phyloP scores from a whole-genome alignment of 2,113 vertebrate species.

The Benitochromis conjunctus region DNA sequence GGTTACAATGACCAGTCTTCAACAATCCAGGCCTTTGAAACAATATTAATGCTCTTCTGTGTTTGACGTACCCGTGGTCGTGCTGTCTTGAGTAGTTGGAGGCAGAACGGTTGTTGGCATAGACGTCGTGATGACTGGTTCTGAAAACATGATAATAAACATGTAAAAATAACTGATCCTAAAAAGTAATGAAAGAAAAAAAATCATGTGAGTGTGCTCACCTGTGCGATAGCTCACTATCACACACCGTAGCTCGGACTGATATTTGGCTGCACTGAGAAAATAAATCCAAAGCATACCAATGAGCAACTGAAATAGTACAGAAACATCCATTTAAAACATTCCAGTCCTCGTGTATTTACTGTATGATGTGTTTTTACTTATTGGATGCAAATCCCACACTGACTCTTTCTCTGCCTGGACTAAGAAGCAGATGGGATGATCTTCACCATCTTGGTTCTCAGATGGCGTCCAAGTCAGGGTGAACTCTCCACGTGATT shows the following conservation, averaged over 20 bases:
- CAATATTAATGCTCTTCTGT: neutral
- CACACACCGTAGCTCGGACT: neutral
- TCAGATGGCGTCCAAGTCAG: neutral
- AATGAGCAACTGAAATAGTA: neutral
- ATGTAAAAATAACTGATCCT: fast-evolving
- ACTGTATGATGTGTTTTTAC: neutral
- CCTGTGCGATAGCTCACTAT: neutral
- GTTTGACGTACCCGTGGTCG: neutral
- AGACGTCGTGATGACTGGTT: neutral
- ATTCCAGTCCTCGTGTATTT: fast-evolving
- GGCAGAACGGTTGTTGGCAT: neutral
- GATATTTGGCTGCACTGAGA: fast-evolving
- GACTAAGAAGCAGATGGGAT: conserved; percentile 30
- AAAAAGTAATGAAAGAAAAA: neutral
- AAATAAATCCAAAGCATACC: neutral
- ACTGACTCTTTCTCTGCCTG: neutral
- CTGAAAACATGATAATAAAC: neutral
- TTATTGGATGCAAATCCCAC: neutral
- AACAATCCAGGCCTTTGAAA: neutral
- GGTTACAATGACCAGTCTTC: neutral
- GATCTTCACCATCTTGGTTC: neutral
- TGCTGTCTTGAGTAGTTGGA: neutral
- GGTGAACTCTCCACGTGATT: neutral
- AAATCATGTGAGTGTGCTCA: neutral
- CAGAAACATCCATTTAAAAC: neutral